Percentiles rank a stretch among this genome's conserved stretches.
These are phyloP conservation scores for Rhinoderma darwinii DNA, from an alignment of 2,113 vertebrate genomes.

Conservation along the genomic window DNA sequence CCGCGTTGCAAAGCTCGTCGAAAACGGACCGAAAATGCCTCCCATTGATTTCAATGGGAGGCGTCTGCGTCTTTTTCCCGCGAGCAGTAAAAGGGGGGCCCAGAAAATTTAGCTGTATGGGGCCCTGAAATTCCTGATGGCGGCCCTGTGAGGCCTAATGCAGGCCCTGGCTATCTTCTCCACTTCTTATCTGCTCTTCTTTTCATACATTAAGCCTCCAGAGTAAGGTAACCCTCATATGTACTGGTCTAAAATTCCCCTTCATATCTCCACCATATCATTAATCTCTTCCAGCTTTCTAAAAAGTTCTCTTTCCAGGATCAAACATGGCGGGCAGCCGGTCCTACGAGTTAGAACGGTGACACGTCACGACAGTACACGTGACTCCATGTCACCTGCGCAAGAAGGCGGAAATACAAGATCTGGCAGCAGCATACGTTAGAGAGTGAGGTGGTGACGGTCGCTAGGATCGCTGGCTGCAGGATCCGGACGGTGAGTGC, in stretches of 20 bases:
- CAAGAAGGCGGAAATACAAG: slow-evolving; percentile 39
- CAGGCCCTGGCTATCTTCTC: neutral
- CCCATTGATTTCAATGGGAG: no score
- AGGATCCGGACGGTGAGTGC: neutral
- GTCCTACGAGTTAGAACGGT: neutral
- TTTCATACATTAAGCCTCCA: no score
- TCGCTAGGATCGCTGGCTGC: neutral
- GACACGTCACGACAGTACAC: slow-evolving; percentile 40
- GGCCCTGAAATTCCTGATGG: no score
- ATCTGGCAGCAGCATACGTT: slow-evolving; percentile 16
- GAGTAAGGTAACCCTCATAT: neutral
- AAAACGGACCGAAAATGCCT: no score
- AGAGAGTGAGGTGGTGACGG: neutral
- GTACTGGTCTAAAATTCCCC: neutral
- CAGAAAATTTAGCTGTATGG: no score
- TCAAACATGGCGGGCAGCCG: slow-evolving; percentile 8
- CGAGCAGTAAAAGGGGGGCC: no score
- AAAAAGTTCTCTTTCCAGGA: neutral
- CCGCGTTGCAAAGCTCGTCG: no score
- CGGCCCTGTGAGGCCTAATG: no score
- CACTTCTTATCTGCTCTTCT: neutral
- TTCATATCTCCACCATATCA: neutral
- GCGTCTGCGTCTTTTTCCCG: no score
- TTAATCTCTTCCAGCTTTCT: neutral
- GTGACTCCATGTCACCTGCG: slow-evolving; percentile 34